phyloP scores from a whole-genome alignment of 2,797 vertebrate species.

The Danio kyathit region DNA sequence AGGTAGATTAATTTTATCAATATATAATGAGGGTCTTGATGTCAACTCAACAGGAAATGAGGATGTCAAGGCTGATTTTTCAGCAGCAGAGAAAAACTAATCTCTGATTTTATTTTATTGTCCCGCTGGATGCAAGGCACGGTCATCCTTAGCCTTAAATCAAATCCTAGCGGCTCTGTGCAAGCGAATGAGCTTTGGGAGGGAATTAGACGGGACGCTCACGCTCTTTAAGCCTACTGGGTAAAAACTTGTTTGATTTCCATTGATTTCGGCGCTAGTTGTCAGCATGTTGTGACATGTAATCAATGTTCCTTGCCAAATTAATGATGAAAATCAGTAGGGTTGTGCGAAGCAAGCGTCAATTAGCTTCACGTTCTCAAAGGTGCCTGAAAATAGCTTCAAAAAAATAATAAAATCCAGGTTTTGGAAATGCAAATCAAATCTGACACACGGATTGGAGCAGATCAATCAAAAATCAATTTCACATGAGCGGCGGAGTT shows the following conservation, averaged over 20 bases:
- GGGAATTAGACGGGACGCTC: conserved; percentile 32
- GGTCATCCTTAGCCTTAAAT: conserved; percentile 59
- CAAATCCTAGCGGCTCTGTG: conserved; percentile 48
- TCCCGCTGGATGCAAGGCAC: conserved; percentile 55
- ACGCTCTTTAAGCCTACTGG: conserved; percentile 35
- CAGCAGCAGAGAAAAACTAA: conserved; percentile 70
- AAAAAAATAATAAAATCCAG: conserved; percentile 8
- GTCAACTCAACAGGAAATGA: conserved; percentile 77
- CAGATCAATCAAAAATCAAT: conserved; percentile 44
- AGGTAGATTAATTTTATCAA: conserved; percentile 80
- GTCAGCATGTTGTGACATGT: conserved; percentile 54
- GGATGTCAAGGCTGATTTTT: conserved; percentile 76
- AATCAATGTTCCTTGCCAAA: conserved; percentile 44
- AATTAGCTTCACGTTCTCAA: conserved; percentile 34
- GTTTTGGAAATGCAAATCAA: conserved; percentile 34
- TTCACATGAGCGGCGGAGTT: conserved; percentile 34
- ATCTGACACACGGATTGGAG: conserved; percentile 23
- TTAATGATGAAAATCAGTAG: conserved; percentile 46
- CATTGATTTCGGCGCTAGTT: conserved; percentile 33
- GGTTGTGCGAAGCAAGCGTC: conserved; percentile 15
- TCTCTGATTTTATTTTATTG: conserved; percentile 70
- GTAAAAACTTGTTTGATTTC: conserved; percentile 51
- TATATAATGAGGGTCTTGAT: conserved; percentile 79
- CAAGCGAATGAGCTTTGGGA: conserved; percentile 43
- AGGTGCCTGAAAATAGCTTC: conserved; percentile 12